Conservation (phyloP, 1,140 invertebrate genomes). For the Aphis gossypii region DNA sequence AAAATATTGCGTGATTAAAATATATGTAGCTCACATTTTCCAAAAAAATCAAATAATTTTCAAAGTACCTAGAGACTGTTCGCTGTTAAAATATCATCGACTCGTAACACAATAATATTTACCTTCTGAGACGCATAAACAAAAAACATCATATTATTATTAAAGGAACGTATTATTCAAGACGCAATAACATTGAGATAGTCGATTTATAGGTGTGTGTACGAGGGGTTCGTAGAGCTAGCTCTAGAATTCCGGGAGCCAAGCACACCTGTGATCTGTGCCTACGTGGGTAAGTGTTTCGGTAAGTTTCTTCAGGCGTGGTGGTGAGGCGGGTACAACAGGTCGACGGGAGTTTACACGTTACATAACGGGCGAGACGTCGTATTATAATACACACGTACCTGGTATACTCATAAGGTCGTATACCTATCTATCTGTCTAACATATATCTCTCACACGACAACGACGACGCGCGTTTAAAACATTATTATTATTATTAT, state of each 20-base stretch:
- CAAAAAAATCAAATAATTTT: neutral
- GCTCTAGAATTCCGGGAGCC: neutral
- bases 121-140: neutral
- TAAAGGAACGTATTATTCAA: neutral
- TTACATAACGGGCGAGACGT: neutral
- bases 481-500: neutral
- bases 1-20: neutral
- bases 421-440: neutral
- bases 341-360: slow-evolving; percentile 2
- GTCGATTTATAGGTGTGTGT: neutral
- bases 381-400: neutral
- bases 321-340: neutral
- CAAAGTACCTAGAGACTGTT: neutral
- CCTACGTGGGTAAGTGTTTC: neutral
- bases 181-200: neutral
- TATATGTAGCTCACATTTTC: neutral
- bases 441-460: neutral
- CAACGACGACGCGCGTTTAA: neutral
- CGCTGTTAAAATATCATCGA: neutral
- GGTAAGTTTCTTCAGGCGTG: neutral
- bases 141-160: neutral
- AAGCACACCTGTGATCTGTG: neutral
- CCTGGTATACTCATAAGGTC: neutral
- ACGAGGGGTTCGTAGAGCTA: neutral
- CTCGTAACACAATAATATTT: neutral